Base-by-base conservation (phyloP, 1,140 invertebrate genomes). In the Drosophila kepulauana region DNA sequence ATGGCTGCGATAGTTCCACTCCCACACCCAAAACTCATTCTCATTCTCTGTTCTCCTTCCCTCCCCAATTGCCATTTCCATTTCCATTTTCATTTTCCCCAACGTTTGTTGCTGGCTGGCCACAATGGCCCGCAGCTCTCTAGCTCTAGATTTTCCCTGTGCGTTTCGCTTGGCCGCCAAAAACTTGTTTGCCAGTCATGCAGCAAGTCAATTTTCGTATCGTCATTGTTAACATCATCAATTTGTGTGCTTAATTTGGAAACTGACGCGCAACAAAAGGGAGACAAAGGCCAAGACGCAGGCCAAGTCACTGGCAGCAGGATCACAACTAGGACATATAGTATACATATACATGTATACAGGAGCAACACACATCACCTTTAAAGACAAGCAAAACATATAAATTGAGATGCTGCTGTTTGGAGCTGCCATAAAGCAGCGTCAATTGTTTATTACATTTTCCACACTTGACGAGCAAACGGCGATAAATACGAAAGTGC, bases 171-270 rank as follows among this genome's bases (percentile, higher is more conserved):
- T 79, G 73, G 77, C 73, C 81, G 76, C 67, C 75, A 76, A 66
- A 78, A 89, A 88, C 77, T 84, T 88, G 79, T 66, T 82, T 81
- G 75, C 85, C 80, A 89, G 84, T 88, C 84, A 88, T 88, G 67
- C 63, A 87, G 80, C 73, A 61, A 77, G 78, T 80, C 78, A 65
- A 84, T 84, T 88, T 84, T 74, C 75, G 84, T 90, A 86, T 70
- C 86, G 86, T 88, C 85, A 88, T 88, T 89, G 85, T 89, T 89
- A 88, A 88, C 85, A 88, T 88, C 85, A 88, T 88, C 85, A 88
- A 88, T 89, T 88, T 88, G 85, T 88, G 85, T 84, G 86, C 86
- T 88, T 88, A 90, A 88, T 89, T 85, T 88, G 85, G 86, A 81
- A 88, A 88, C 86, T 88, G 85, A 88, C 85, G 81, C 85, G 88